These are phyloP conservation scores for Euclidia mi DNA, from an alignment of 2,888 invertebrate genomes.

Conservation along the genomic window DNA sequence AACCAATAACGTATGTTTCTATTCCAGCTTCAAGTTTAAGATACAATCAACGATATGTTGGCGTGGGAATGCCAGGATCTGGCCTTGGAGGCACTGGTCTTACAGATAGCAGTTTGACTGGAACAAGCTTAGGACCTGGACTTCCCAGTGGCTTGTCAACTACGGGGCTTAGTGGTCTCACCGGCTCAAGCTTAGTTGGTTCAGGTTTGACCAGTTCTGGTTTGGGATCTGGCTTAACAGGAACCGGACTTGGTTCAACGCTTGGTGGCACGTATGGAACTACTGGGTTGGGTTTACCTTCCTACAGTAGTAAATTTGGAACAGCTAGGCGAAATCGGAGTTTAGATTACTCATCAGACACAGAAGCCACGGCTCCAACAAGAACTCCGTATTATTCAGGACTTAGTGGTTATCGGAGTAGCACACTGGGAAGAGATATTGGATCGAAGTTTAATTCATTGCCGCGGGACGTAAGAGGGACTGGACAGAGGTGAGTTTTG, in stretches of 20 bases:
- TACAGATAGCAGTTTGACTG: constrained; percentile 68
- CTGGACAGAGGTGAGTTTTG: constrained; percentile 86
- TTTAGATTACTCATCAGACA: constrained; percentile 98
- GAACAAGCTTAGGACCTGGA: constrained; percentile 64
- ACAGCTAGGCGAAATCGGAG: constrained; percentile 94
- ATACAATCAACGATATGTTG: constrained; percentile 91
- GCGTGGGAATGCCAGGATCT: constrained; percentile 75
- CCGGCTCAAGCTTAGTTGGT: constrained; percentile 75
- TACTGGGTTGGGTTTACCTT: constrained; percentile 80
- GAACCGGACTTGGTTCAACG: constrained; percentile 78
- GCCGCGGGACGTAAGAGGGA: constrained; percentile 92
- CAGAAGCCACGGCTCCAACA: constrained; percentile 97
- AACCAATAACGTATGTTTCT: neutral
- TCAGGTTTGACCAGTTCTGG: constrained; percentile 77
- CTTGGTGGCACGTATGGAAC: constrained; percentile 82
- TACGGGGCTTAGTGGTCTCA: constrained; percentile 84
- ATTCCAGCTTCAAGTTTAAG: constrained; percentile 88
- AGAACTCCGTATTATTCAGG: constrained; percentile 93
- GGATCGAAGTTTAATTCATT: constrained; percentile 93
- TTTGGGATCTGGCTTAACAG: constrained; percentile 77
- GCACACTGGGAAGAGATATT: constrained; percentile 90
- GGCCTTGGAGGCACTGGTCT: constrained; percentile 75
- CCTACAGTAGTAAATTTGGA: constrained; percentile 88
- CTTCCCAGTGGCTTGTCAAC: constrained; percentile 83
- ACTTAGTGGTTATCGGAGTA: constrained; percentile 85